Base-by-base conservation (phyloP, 2,797 vertebrate genomes). In the Mus spretus region DNA sequence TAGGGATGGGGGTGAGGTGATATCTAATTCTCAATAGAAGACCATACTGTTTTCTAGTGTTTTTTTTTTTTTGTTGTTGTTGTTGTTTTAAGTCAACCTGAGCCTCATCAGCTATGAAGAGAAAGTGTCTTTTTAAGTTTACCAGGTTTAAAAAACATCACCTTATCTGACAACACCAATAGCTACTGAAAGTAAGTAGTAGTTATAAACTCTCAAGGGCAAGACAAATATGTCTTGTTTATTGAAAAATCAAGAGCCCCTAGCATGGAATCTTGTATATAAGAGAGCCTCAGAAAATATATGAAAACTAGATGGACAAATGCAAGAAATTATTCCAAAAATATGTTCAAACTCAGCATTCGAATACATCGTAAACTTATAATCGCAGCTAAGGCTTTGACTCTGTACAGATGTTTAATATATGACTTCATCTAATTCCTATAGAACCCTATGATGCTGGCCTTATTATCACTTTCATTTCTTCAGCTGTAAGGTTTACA, bases 341-440 rank as follows among this genome's bases (percentile, higher is more conserved):
- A 84, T 89, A n/a, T 89, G 22, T 95, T 97, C 65, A 89, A 13
- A 86, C 78, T 94, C 96, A 90, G 55, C 31, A 84, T 61, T 78
- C 34, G 44, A 82, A 6, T 47, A 1, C 87, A 78, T 59, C 90
- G 14, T 90, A 82, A 89, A 74, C 50, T 93, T 93, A 37, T 59
- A 94, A 89, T 92, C 61, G 77, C 40, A 89, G 50, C 57, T 80
- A 85, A 92, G 55, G 89, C 92, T 37, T 83, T 93, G 75, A 87
- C 53, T 81, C 4, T 61, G 47, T 59, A 57, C 57, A 86, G 55
- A 93, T 19, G 57, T 92, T 91, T n/a, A 79, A 53, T 90, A 31
- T 84, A 79, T 92, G 59, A 91, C 47, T 13, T 91, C 34, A 79
- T 85, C 86, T 94, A 81, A 74, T 92, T 50, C 37, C 77, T 84